A percentile compares a stretch with the other conserved stretches of the same genome.
phyloP scores from a whole-genome alignment of 2,113 vertebrate genomes.

The Cyanocitta stelleri region DNA sequence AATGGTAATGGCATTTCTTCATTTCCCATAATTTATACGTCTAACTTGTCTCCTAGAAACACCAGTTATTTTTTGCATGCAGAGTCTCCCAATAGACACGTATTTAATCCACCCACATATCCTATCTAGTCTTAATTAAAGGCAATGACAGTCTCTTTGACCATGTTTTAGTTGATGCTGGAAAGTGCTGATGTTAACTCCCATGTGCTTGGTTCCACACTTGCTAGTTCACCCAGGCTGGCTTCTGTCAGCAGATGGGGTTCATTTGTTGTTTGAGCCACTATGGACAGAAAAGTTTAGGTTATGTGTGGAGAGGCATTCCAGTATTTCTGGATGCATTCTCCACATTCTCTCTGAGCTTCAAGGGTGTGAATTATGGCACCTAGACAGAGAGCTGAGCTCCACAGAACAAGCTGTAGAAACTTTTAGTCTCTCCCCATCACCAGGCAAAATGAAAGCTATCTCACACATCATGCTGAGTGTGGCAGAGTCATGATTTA shows the following conservation, averaged over 20 bases:
- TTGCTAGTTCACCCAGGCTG: not conserved
- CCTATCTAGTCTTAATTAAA: not conserved
- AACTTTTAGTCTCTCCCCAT: not conserved
- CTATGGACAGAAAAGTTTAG: not conserved
- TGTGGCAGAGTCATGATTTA: not conserved
- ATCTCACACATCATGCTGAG: not conserved
- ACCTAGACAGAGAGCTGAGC: not conserved
- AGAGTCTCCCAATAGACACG: not conserved
- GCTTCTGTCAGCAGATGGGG: not conserved
- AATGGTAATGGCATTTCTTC: not conserved
- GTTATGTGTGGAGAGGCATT: not conserved
- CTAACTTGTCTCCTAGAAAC: not conserved
- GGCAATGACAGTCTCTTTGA: not conserved
- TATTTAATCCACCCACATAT: not conserved
- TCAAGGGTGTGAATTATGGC: not conserved
- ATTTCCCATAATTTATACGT: not conserved
- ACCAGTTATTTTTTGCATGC: not conserved
- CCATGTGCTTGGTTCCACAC: not conserved
- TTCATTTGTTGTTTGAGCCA: not conserved
- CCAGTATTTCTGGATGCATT: not conserved
- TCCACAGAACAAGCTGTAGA: not conserved
- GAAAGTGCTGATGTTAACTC: not conserved
- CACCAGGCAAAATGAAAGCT: not conserved
- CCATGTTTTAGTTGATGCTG: not conserved
- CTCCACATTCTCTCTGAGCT: accelerated